Evolutionary conservation across 2,797 vertebrate genomes (phyloP), one percentile per base, ranked within the genome.

Genomic region (Menidia menidia): DNA sequence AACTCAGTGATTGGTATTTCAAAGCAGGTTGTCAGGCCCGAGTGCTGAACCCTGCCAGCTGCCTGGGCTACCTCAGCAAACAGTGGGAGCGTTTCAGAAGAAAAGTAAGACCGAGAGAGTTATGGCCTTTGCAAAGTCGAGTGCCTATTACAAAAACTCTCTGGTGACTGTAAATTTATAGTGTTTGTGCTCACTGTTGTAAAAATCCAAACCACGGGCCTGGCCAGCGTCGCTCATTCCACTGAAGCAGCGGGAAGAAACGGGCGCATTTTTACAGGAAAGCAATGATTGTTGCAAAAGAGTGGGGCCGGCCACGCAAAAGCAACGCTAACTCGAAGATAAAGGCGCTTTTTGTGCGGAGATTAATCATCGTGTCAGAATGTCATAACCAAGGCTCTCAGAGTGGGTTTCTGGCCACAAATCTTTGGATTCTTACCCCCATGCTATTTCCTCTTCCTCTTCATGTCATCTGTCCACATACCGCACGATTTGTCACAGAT

Each of bases 1-100:
- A 97, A 97, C 96, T 94, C 94, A 89, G 94, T 96, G 95, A 97
- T 96, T 96, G 96, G 95, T 96, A 92, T 97, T 97, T 97, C 96
- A 97, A 96, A 97, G 96, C 93, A 94, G 94, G 95, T 84, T 95
- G 96, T 96, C 96, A 96, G 96, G 93, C 94, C 94, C 81, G 68
- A 93, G 92, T 41, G 15, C 94, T 91, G 95, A 96, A 95, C 89
- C 83, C 95, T 95, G 95, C 95, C 96, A 97, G 95, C 95, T 96
- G 95, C 93, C 87, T 92, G 70, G 63, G 80, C 85, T 82, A 78
- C 84, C 81, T 87, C 74, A 64, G 93, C 91, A 94, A 94, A 95
- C 78, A 75, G 71, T 60, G 72, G 80, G 62, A 83, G 80, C 73
- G 47, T 75, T 87, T 85, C 50, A 73, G 64, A 58, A 77, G 59